Base-by-base conservation (phyloP, 1,140 invertebrate species). In the Lordiphosa clarofinis region DNA sequence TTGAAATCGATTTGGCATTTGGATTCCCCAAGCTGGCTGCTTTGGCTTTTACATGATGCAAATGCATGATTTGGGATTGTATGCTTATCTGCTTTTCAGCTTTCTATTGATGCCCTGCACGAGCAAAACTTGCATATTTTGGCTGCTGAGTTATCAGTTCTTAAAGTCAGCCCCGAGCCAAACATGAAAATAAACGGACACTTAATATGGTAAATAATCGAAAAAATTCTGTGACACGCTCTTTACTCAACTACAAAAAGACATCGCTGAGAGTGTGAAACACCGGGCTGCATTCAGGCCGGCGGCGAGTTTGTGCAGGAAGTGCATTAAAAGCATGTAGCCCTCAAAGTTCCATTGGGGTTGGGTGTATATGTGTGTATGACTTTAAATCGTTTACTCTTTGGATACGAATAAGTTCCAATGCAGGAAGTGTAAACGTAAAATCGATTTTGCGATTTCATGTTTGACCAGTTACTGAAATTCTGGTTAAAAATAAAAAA, bases 311-410 rank as follows among this genome's bases (percentile, higher is more conserved):
- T 53, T 68, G 49, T 66, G 28, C 65, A 70, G 67, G 67, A 78
- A 76, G 53, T 72, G 67, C 73, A 76, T 78, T 78, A 78, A 76
- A 57, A 61, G 73, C 54, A 65, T 49, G 50, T 54, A 49, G 66
- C 56, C 73, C 68, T 52, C 61, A 56, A 62, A 73, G 44, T 54
- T 37, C 58, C 36, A 48, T 52, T 63, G 44, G 28, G 52, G 39
- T 28, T 57, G 49, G 38, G 15, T 44, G 50, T 13, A 46, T 15
- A 28, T 38, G 19, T 37, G 28, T 53, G 37, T 28, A 44, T 36
- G 19, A 33, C 37, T 54, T 24, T 24, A 24, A 24, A 24, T 4
- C 21, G 21, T 5, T 24, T 36, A 64, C 59, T 56, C 64, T 33
- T 65, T 50, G 44, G 10, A 3, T 21, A 6, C 24, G 21, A n/a